Evolutionary conservation across 2,888 invertebrate genomes (phyloP), one percentile per base, ranked within the genome.

Genomic region (Athalia circularis): DNA sequence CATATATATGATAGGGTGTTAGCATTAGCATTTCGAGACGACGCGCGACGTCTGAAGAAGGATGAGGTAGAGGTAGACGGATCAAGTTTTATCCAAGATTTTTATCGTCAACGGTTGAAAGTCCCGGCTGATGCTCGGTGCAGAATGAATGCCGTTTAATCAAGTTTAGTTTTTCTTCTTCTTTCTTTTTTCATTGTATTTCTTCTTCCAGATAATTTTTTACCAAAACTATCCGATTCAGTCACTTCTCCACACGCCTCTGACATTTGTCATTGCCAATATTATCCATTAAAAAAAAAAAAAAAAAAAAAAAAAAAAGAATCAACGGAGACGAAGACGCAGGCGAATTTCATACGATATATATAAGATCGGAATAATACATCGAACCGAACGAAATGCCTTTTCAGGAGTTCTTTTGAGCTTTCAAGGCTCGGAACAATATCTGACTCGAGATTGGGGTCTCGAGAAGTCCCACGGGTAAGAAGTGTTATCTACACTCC

Each of bases 391-490:
- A 84, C 81, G 83, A 84, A 84, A 86, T 85, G 85, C 85, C 84
- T 85, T 86, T 88, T 87, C 86, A 85, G 81, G 82, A 86, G 86
- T 86, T 87, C 87, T 87, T 88, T 87, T 84, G 88, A 87, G 88
- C 87, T 86, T 87, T 86, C 83, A 85, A 86, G 86, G 86, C 86
- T 85, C 86, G 83, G 88, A 87, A 88, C 88, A 88, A 88, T 88
- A 88, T 88, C 88, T 87, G 85, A 86, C 86, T 86, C 84, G 85
- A 88, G 88, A 88, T 88, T 87, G 86, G 85, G 86, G 87, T 87
- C 87, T 85, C 86, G 84, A 80, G 80, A 81, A 81, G 84, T 86
- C 86, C 87, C 88, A 83, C 83, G 87, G 83, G 88, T 87, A 84
- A 85, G 86, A 85, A 86, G 87, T 86, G 87, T 88, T 88, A 88